Evolutionary conservation across 2,888 invertebrate species (phyloP).

Genomic region (Eupithecia vulgata): DNA sequence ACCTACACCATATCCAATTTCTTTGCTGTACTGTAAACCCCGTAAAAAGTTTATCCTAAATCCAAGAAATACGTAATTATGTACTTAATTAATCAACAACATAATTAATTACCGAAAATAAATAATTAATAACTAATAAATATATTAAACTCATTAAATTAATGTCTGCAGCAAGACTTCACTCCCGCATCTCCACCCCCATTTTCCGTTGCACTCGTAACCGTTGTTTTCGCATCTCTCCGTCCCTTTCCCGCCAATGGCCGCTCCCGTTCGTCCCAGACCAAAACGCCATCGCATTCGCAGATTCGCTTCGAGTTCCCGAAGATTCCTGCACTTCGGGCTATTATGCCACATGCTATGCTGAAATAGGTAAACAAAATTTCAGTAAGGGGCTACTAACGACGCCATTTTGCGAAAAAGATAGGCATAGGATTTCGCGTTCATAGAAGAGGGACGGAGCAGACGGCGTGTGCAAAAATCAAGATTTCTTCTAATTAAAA

Average conservation of each 20-base stretch:
- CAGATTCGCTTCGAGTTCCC: constrained; percentile 94
- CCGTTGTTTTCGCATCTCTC: constrained; percentile 34
- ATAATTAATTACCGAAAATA: background rate
- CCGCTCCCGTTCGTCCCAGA: constrained; percentile 93
- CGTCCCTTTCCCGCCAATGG: constrained; percentile 78
- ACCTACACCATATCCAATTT: background rate
- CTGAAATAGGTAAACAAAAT: constrained; percentile 78
- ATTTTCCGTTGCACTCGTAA: constrained; percentile 24
- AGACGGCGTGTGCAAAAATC: no score
- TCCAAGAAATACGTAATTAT: background rate
- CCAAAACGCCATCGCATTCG: constrained; percentile 93
- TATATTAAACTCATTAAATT: background rate
- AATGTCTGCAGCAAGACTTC: background rate
- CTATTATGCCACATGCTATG: constrained; percentile 93
- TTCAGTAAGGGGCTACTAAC: no score
- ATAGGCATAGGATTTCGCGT: no score
- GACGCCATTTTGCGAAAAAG: no score
- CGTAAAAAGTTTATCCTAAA: background rate
- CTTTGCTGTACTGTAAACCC: background rate
- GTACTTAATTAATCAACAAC: background rate
- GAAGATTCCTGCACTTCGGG: constrained; percentile 93
- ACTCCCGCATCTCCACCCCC: constrained; percentile 13
- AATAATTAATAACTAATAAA: background rate
- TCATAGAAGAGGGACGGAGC: no score
- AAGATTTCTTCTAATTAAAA: no score